Evolutionary conservation across 1,140 invertebrate genomes (phyloP).

Genomic region (Neotoxoptera formosana): DNA sequence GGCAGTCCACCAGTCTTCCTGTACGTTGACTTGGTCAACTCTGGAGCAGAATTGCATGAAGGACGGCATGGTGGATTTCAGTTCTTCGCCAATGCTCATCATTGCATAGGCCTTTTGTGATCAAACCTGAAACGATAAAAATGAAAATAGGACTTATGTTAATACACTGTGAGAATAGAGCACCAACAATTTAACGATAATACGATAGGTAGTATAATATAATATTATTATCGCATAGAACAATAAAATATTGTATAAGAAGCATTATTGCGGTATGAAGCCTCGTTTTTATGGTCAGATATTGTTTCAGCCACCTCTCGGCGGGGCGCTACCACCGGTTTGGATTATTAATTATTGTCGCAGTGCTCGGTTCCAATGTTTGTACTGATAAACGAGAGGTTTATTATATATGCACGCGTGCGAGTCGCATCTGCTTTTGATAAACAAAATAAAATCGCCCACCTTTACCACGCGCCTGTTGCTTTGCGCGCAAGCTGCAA

Average conservation of each 20-base stretch:
- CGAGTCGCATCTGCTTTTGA: conserved; percentile 32
- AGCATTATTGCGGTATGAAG: background rate
- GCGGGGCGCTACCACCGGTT: conserved; percentile 17
- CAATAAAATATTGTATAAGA: background rate
- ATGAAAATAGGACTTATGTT: background rate
- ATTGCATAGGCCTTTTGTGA: conserved; percentile 40
- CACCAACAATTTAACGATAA: background rate
- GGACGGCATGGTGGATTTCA: conserved; percentile 49
- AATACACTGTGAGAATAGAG: background rate
- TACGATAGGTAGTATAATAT: background rate
- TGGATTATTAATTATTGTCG: conserved; percentile 27
- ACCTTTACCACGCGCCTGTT: conserved; percentile 19
- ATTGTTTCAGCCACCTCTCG: conserved; percentile 25
- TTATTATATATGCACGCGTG: background rate
- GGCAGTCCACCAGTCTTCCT: conserved; percentile 35
- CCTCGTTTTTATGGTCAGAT: background rate
- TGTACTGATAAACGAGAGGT: conserved; percentile 37
- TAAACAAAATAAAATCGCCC: conserved; percentile 26
- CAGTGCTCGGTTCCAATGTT: background rate
- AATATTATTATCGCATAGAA: background rate
- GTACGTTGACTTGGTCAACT: conserved; percentile 5
- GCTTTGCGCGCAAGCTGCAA: conserved; percentile 42
- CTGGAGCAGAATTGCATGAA: conserved; percentile 55
- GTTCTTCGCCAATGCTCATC: conserved; percentile 54
- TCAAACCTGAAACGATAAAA: background rate